Conservation (phyloP, 92 coral and sea anemone species). For the Parazoanthus darwini region DNA sequence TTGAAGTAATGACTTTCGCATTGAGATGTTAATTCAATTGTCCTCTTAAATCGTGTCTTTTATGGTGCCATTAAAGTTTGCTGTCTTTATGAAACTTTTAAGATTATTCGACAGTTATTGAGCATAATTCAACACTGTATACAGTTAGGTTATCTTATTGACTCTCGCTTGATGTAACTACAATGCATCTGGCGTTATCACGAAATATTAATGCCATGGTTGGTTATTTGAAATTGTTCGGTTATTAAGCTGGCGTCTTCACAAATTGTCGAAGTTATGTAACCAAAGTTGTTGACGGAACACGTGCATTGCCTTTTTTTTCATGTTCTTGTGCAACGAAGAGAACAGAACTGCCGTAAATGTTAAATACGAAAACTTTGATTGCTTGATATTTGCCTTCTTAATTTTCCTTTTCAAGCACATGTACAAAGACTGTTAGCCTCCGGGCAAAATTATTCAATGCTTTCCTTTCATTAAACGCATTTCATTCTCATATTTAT, state of each 20-base stretch:
- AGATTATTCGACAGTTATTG: not conserved
- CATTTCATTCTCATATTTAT: conserved; percentile 2
- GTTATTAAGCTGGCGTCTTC: not conserved
- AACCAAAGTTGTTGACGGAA: not conserved
- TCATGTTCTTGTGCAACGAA: not conserved
- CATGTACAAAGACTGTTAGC: conserved; percentile 16
- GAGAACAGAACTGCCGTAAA: not conserved
- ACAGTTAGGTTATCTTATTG: not conserved
- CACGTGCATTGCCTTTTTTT: not conserved
- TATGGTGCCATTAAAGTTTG: not conserved
- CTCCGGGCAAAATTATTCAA: not conserved
- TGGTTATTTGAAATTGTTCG: not conserved
- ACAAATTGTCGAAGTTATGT: not conserved
- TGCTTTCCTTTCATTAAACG: not conserved
- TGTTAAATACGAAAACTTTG: not conserved
- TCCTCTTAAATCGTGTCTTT: not conserved
- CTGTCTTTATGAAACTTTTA: not conserved
- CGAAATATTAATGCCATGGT: not conserved
- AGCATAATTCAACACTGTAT: not conserved
- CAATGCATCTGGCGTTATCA: not conserved
- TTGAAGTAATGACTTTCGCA: not conserved
- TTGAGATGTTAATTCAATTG: conserved; percentile 9
- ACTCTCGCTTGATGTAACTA: not conserved
- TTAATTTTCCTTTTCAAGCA: not conserved
- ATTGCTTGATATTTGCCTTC: not conserved